Conservation (phyloP, 2,888 invertebrate species). For the Cylloceria caligata region DNA sequence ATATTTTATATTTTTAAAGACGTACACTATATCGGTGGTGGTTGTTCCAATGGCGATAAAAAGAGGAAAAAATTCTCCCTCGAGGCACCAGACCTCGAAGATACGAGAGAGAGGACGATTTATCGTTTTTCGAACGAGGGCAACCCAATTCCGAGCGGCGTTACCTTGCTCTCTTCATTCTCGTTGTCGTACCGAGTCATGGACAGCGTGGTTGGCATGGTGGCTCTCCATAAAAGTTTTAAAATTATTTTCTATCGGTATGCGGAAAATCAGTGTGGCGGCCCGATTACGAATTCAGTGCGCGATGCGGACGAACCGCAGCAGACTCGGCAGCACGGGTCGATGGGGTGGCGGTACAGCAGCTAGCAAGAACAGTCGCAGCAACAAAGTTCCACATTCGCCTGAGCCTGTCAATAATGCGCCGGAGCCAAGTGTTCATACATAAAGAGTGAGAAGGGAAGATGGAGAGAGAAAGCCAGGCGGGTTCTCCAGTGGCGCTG, state of each 20-base stretch:
- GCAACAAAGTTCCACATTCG: conserved; percentile 73
- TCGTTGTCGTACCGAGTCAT: conserved; percentile 5
- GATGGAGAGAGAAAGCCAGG: conserved; percentile 7
- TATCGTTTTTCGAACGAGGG: conserved; percentile 33
- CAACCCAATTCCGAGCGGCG: conserved; percentile 22
- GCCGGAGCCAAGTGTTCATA: conserved; percentile 68
- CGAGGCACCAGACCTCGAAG: no score
- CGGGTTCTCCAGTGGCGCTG: conserved; percentile 37
- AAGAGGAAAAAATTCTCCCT: conserved; percentile 5
- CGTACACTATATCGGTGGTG: no score
- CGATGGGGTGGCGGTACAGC: background rate
- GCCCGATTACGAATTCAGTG: conserved; percentile 75
- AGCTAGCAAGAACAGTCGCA: conserved; percentile 49
- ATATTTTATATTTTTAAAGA: no score
- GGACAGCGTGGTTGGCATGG: background rate
- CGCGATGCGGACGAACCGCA: conserved; percentile 67
- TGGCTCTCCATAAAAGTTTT: conserved; percentile 71
- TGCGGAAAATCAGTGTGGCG: conserved; percentile 70
- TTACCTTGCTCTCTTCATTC: conserved; percentile 2
- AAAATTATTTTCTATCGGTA: conserved; percentile 78
- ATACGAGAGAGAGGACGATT: conserved; percentile 33
- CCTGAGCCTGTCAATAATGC: conserved; percentile 78
- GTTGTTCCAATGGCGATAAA: no score
- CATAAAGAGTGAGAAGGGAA: conserved; percentile 54
- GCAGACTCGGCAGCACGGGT: background rate